Conservation (phyloP, 2,797 vertebrate species). For the Cyprinella venusta region DNA sequence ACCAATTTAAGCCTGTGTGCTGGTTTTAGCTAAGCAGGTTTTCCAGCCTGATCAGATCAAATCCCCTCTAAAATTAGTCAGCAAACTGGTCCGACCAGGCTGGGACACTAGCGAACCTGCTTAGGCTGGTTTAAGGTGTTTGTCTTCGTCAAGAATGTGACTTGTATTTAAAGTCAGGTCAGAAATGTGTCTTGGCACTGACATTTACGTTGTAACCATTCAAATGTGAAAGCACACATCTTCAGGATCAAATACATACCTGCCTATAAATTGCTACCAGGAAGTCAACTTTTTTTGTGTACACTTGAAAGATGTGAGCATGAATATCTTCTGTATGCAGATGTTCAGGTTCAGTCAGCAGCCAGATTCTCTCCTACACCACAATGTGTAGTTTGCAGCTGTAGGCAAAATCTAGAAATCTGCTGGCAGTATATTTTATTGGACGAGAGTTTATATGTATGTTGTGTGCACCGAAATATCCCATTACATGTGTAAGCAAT, state of each 20-base stretch:
- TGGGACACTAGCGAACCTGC: background rate
- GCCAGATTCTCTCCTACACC: conserved; percentile 34
- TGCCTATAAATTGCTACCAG: conserved; percentile 37
- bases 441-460: conserved; percentile 71
- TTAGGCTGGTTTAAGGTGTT: background rate
- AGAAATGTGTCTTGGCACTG: background rate
- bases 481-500: conserved; percentile 75
- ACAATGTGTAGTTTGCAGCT: conserved; percentile 52
- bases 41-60: background rate
- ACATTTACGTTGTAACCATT: background rate
- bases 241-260: conserved; percentile 14
- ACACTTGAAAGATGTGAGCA: conserved; percentile 12
- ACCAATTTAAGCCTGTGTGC: background rate
- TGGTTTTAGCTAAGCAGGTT: background rate
- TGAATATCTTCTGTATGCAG: conserved; percentile 29
- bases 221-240: background rate
- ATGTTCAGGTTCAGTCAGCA: conserved; percentile 6
- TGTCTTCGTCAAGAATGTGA: background rate
- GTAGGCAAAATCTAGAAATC: conserved; percentile 60
- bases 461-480: conserved; percentile 70
- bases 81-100: background rate
- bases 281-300: background rate
- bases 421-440: conserved; percentile 63
- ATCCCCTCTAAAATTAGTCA: background rate
- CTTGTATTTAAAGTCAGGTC: conserved; percentile 2